These are phyloP conservation scores for Cydia pomonella DNA, from an alignment of 1,140 invertebrate species.

Conservation along the genomic window DNA sequence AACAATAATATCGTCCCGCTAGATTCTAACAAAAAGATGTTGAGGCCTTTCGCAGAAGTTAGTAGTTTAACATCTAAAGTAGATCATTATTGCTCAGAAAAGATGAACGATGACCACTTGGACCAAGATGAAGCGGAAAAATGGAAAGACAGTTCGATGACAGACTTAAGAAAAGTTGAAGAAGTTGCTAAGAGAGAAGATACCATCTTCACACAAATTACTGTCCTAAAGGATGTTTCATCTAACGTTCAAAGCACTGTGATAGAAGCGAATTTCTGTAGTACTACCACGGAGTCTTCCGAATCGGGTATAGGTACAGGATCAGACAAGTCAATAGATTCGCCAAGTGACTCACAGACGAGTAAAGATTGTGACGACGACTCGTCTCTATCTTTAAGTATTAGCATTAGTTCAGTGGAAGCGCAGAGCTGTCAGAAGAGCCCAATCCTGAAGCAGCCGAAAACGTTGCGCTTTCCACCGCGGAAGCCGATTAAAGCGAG, in stretches of 20 bases:
- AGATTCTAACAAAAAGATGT: constrained; percentile 65
- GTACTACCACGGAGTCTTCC: constrained; percentile 68
- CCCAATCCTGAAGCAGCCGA: constrained; percentile 88
- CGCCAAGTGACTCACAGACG: constrained; percentile 74
- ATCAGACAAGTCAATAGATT: constrained; percentile 73
- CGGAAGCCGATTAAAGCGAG: constrained; percentile 56
- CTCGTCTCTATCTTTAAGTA: constrained; percentile 72
- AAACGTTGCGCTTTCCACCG: constrained; percentile 89
- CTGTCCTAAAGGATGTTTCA: constrained; percentile 72
- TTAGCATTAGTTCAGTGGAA: constrained; percentile 72
- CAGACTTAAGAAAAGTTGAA: constrained; percentile 64
- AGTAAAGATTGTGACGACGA: constrained; percentile 79
- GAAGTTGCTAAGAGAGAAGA: constrained; percentile 70
- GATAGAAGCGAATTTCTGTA: constrained; percentile 74
- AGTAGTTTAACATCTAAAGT: constrained; percentile 66
- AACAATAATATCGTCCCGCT: constrained; percentile 75
- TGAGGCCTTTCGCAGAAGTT: constrained; percentile 75
- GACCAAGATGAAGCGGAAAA: constrained; percentile 42
- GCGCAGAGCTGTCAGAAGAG: constrained; percentile 74
- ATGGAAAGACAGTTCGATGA: constrained; percentile 38
- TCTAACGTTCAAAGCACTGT: constrained; percentile 72
- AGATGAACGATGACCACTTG: constrained; percentile 40
- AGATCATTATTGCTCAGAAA: constrained; percentile 50
- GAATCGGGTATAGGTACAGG: constrained; percentile 73
- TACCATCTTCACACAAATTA: constrained; percentile 74